Base-by-base conservation (phyloP, 1,140 invertebrate species). In the Drosophila carrolli region DNA sequence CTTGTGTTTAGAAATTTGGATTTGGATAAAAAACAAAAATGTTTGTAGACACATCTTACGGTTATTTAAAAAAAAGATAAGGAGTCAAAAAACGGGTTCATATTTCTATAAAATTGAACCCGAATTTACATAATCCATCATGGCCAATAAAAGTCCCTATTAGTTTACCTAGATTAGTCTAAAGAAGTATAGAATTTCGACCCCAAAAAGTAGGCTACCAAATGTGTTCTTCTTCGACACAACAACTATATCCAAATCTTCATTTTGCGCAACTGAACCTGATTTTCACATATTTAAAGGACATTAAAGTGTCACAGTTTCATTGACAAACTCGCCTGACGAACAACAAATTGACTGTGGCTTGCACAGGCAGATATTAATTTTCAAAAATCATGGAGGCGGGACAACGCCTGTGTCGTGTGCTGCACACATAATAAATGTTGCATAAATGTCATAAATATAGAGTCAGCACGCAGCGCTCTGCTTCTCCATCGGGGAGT, bases 401-500 rank as follows among this genome's bases (percentile, higher is more conserved):
- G 23, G 53, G n/a, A 32, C n/a, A 16, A 51, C n/a, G 5, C 4
- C 35, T 54, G 44, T 56, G 53, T 37, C 48, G 77, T 73, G 61
- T 61, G 59, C 40, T 58, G 57, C 66, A 60, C 75, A 86, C 71
- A 76, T 76, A 79, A 86, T 82, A 75, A 78, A 78, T 88, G 83
- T 75, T 82, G 66, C 83, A 86, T 70, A 79, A 73, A 73, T 79
- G 78, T 73, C 78, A 82, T 61, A 68, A 74, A 68, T 66, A 53
- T 60, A 41, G 51, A 51, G 55, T 16, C 57, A 50, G 55, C 66
- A 79, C 78, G 71, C 83, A 85, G 63, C 74, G 61, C 56, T 38
- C 35, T 13, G 19, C 43, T 23, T 23, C 13, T 44, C 47, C 59
- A 35, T 19, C 54, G 40, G 37, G 23, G 55, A 62, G 23, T 46